Base-by-base conservation (phyloP, 2,888 invertebrate species). In the Liodrosophila aerea region DNA sequence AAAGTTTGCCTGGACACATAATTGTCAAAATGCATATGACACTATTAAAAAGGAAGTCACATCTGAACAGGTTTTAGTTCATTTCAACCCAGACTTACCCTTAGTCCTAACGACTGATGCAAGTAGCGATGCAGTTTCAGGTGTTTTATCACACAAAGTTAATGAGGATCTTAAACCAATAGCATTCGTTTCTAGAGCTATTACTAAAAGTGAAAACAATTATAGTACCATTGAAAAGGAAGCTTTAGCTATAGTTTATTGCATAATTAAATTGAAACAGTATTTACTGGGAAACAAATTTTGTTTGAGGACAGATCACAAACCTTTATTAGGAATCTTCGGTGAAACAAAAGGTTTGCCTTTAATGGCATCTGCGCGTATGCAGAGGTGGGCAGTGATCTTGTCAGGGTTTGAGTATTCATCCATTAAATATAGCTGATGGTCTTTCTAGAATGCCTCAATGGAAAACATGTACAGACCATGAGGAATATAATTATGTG, bases 381-480 rank as follows among this genome's bases (percentile, higher is more conserved):
- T 31, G 31, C 31, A 31, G 11, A 31, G 31, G 11, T 31, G 31
- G 31, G 31, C 31, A 31, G 9, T 31, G 11, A 31, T 31, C 31
- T 31, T 31, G 11, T 31, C 31, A 31, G 31, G 31, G 9, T 31
- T 31, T 31, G n/a, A 31, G n/a, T n/a, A n/a, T n/a, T n/a, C n/a
- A n/a, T 31, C 5, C 11, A 11, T 31, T 5, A 4, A 31, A 31
- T 11, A 11, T 11, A 31, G 31, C 31, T 11, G 31, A 31, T 11
- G 11, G 11, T 11, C 11, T 31, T 9, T 31, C 31, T 11, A n/a
- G 11, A 31, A 11, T 31, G 9, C 31, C 31, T 9, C 31, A 31
- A 31, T n/a, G n/a, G n/a, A n/a, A n/a, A n/a, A n/a, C n/a, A n/a
- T n/a, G n/a, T n/a, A n/a, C n/a, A n/a, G n/a, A n/a, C n/a, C n/a